Evolutionary conservation across 2,113 vertebrate genomes (phyloP), one percentile per base, ranked within the genome.

Genomic region (Ictalurus punctatus): DNA sequence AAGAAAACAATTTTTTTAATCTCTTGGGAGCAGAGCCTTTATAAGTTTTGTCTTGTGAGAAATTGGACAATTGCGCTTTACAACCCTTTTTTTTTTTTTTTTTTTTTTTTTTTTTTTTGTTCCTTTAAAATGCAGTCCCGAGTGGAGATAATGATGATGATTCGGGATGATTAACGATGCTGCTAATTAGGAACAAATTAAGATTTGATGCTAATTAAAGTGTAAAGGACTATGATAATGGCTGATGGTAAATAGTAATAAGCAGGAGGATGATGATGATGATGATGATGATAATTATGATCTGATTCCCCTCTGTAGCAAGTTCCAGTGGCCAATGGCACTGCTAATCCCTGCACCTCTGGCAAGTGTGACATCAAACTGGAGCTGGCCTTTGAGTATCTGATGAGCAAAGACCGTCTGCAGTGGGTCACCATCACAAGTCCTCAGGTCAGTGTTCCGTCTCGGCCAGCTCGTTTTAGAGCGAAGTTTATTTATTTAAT

Each of bases 401-500:
- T 99, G 91, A 99, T 99, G 98, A 98, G 98, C 94, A 99, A 99
- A 92, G 98, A 99, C 92, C 97, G 97, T 59, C 96, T 99, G 78
- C 98, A 99, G 93, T 99, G 98, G 98, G 98, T 99, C 93, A 99
- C 98, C 93, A 99, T 99, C 96, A 98, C 97, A 90, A 99, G 98
- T 86, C 98, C 97, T 0, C 98, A 99, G 98, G 98, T 99, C 91
- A 93, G 91, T 71, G 21, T 81, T 2, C 40, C 27, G 14, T 40
- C 52, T 61, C 61, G n/a, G 65, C 63, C 54, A 4, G 14, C 48
- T 27, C 6, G 8, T 52, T 80, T 48, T 67, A 21, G 4, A 48
- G n/a, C 67, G 13, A 34, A 0, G 30, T 5, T 23, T 4, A 59
- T 5, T 23, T 4, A 37, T 82, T 34, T 59, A 23, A 34, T 58